Evolutionary conservation across 2,113 vertebrate genomes (phyloP), one percentile per base, ranked within the genome.

Genomic region (Semicossyphus pulcher): DNA sequence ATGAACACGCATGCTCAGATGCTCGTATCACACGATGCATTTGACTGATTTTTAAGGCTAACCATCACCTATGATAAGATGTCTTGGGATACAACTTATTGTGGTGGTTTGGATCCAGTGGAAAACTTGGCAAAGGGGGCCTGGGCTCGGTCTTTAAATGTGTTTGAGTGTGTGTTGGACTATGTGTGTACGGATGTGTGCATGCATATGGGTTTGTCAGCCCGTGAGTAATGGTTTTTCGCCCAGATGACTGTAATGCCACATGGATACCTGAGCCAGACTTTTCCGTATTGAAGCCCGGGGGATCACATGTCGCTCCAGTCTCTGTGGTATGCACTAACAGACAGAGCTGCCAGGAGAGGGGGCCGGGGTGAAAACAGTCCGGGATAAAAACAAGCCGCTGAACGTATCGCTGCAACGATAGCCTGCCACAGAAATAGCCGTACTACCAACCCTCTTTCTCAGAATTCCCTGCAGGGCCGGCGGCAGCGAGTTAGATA

Each of bases 141-240:
- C 51, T 11, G 20, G n/a, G n/a, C 2, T 44, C 18, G 31, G 36
- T 72, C 26, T 28, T 25, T 32, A 36, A 6, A 31, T 58, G 29
- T 21, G 5, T 66, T 14, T 57, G 28, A n/a, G 29, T 48, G 14
- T 31, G 15, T n/a, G 11, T 58, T 41, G 20, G 20, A 44, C 26
- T 63, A 26, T 18, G 48, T 39, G 39, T 26, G 18, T 28, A 9
- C 1, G 20, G 18, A 23, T 32, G 29, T 68, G 48, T 58, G 31
- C 51, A 65, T 64, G 58, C 59, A 34, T 49, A 28, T 59, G 64
- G 5, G 15, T 72, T 72, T 84, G 85, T 84, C 83, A 80, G 57
- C 39, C 20, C 10, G 47, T 83, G 85, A 84, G 82, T 88, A 84
- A 88, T 88, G 84, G 58, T 88, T 89, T 86, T 87, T 66, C 28